A percentile compares a stretch with the other conserved stretches of the same genome.
Evolutionary conservation across 2,113 vertebrate species (phyloP).

Genomic region (Panthera tigris): DNA sequence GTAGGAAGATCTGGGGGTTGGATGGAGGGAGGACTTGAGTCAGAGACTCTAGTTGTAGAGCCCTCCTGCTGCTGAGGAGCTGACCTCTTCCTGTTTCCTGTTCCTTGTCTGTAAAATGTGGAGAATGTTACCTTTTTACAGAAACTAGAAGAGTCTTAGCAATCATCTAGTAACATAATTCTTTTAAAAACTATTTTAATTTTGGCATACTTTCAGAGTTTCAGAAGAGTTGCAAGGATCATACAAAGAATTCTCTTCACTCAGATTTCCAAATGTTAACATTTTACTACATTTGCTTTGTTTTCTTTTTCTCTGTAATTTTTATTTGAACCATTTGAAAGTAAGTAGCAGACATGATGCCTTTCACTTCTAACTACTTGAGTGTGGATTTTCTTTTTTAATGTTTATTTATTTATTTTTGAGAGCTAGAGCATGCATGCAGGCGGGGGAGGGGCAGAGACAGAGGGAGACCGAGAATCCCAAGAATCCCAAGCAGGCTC

Average conservation of each 20-base stretch:
- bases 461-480: too few species aligned
- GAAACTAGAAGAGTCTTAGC: not conserved
- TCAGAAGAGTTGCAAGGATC: constrained; percentile 45
- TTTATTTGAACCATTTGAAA: not conserved
- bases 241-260: constrained; percentile 10
- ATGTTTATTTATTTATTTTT: too few species aligned
- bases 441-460: too few species aligned
- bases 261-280: constrained; percentile 24
- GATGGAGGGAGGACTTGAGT: not conserved
- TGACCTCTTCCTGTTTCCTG: not conserved
- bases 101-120: not conserved
- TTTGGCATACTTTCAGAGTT: constrained; percentile 49
- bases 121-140: not conserved
- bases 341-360: not conserved
- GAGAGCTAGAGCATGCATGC: too few species aligned
- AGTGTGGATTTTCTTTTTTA: not conserved
- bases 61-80: not conserved
- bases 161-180: not conserved
- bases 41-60: not conserved
- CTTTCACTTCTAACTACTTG: not conserved
- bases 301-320: not conserved
- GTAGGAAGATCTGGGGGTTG: not conserved
- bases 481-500: too few species aligned
- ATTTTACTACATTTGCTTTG: not conserved
- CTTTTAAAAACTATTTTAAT: not conserved